Evolutionary conservation across 2,113 vertebrate genomes (phyloP).

Genomic region (Anguilla rostrata): DNA sequence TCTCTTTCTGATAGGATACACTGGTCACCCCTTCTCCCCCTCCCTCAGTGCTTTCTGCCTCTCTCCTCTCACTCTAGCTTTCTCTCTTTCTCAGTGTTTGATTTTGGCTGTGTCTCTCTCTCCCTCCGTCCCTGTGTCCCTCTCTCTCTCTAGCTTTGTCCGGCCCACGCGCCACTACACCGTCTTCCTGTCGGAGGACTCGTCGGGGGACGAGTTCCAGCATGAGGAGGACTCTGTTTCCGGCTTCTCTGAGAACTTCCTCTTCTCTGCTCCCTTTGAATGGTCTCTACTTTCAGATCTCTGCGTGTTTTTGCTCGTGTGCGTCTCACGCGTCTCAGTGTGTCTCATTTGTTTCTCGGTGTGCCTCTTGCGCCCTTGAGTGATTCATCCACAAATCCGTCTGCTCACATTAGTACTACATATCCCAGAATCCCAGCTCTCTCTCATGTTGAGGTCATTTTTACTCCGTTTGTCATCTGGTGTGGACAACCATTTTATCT

Average conservation of each 20-base stretch:
- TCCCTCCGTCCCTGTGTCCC: constrained; percentile 54
- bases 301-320: not conserved
- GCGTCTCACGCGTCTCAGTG: not conserved
- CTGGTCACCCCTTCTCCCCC: not conserved
- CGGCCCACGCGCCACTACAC: constrained; percentile 94
- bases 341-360: not conserved
- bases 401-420: not conserved
- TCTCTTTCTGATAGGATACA: not conserved
- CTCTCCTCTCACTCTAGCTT: not conserved
- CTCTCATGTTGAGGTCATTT: not conserved
- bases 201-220: constrained; percentile 90
- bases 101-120: constrained; percentile 1
- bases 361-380: not conserved
- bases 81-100: constrained; percentile 12
- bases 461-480: not conserved
- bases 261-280: constrained; percentile 94
- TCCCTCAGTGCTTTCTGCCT: not conserved
- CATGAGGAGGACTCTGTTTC: constrained; percentile 81
- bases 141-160: constrained; percentile 75
- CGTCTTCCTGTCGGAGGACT: constrained; percentile 97
- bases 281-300: constrained; percentile 82
- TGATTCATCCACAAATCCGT: not conserved
- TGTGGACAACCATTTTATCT: not conserved
- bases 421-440: not conserved
- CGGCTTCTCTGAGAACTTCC: constrained; percentile 92